Evolutionary conservation across 2,113 vertebrate genomes (phyloP).

Genomic region (Clarias macrocephalus): DNA sequence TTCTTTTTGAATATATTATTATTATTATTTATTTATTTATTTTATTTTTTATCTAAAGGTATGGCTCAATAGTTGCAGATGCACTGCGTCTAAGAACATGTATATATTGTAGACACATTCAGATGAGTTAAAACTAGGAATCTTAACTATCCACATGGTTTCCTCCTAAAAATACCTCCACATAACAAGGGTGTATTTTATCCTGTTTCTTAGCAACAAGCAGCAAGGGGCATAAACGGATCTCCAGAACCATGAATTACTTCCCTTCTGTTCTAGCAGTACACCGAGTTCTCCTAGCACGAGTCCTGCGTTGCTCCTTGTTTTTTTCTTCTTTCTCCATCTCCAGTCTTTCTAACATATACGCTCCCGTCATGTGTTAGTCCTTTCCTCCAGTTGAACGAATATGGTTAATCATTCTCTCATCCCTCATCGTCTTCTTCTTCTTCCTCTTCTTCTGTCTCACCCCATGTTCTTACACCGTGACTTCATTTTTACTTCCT

Average conservation of each 20-base stretch:
- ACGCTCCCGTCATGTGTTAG: not conserved
- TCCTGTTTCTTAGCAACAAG: slow-evolving; percentile 45
- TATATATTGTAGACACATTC: slow-evolving; percentile 53
- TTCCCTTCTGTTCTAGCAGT: slow-evolving; percentile 22
- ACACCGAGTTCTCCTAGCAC: slow-evolving; percentile 1
- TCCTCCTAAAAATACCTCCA: slow-evolving; percentile 35
- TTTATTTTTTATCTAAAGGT: slow-evolving; percentile 54
- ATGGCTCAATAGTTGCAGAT: slow-evolving; percentile 60
- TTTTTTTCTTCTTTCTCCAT: not conserved
- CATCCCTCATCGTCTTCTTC: slow-evolving; percentile 25
- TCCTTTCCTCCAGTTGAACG: slow-evolving; percentile 19
- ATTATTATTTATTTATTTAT: no score
- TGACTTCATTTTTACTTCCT: slow-evolving; percentile 88
- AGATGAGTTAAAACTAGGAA: slow-evolving; percentile 49
- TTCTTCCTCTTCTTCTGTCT: not conserved
- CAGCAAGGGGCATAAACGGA: slow-evolving; percentile 39
- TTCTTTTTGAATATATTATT: slow-evolving; percentile 35
- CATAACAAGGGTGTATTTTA: slow-evolving; percentile 23
- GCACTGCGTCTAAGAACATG: slow-evolving; percentile 46
- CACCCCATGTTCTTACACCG: slow-evolving; percentile 71
- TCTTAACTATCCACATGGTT: slow-evolving; percentile 45
- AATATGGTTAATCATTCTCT: slow-evolving; percentile 23
- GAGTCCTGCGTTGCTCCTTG: slow-evolving; percentile 12
- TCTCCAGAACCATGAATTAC: slow-evolving; percentile 20
- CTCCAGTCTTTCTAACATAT: not conserved